Percentiles rank a stretch among this genome's conserved stretches.
Conservation (phyloP, 64 coral and sea anemone species). For the Montipora capricornis region DNA sequence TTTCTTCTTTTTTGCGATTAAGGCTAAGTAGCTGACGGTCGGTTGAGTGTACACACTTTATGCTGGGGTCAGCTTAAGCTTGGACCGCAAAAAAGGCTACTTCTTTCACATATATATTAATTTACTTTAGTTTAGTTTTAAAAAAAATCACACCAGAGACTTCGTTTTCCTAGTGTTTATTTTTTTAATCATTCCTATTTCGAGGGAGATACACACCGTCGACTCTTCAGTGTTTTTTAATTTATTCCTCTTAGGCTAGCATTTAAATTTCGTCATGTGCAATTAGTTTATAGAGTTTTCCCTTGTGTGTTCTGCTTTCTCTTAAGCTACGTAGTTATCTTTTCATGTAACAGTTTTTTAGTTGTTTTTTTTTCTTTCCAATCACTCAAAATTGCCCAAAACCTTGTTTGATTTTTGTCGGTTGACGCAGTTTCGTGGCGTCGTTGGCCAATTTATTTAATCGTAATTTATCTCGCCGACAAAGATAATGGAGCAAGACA, state of each 20-base stretch:
- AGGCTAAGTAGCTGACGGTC: too few species aligned
- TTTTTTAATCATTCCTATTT: neutral
- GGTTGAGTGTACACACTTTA: too few species aligned
- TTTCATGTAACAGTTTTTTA: neutral
- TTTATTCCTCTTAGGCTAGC: neutral
- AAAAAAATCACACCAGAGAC: neutral
- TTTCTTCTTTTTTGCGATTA: too few species aligned
- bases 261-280: neutral
- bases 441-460: conserved; percentile 15
- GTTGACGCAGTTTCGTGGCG: conserved; percentile 10
- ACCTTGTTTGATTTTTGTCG: conserved; percentile 19
- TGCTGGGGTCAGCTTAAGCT: neutral
- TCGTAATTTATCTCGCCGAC: neutral
- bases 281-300: too few species aligned
- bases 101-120: neutral
- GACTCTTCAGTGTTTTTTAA: too few species aligned
- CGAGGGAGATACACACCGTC: too few species aligned
- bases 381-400: neutral
- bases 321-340: too few species aligned
- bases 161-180: neutral
- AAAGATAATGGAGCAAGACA: neutral
- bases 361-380: neutral
- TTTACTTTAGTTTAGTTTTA: neutral
- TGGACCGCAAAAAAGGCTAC: neutral
- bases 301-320: too few species aligned